Evolutionary conservation across 2,888 invertebrate genomes (phyloP).

Genomic region (Mycogona germanica): DNA sequence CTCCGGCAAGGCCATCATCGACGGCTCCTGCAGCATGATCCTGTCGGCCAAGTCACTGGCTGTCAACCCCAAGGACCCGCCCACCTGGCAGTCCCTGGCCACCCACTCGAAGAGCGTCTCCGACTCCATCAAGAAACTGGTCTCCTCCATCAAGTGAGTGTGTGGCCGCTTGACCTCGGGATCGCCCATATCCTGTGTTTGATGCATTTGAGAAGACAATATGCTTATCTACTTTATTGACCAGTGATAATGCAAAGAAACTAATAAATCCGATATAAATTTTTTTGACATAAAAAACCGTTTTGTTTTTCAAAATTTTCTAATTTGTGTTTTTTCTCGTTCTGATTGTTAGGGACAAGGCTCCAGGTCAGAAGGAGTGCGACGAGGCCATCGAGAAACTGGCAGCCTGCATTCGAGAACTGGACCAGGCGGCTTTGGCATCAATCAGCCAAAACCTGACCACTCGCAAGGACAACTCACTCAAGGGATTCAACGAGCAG

Average conservation of each 20-base stretch:
- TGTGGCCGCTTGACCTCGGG: too few relatives aligned
- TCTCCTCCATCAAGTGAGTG: slow-evolving; percentile 69
- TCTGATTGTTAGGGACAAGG: slow-evolving; percentile 57
- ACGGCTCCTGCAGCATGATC: slow-evolving; percentile 82
- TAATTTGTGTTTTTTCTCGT: slow-evolving; percentile 14
- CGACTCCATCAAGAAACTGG: slow-evolving; percentile 88
- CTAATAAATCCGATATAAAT: too few relatives aligned
- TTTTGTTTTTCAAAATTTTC: background rate
- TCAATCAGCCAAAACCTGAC: slow-evolving; percentile 69
- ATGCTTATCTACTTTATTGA: too few relatives aligned
- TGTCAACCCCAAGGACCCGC: slow-evolving; percentile 75
- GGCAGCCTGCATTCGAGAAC: slow-evolving; percentile 56
- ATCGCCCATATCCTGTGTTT: too few relatives aligned
- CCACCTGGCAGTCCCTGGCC: slow-evolving; percentile 89
- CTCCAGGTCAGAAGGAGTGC: slow-evolving; percentile 93
- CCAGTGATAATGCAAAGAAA: too few relatives aligned
- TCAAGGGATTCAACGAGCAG: slow-evolving; percentile 63
- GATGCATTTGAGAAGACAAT: too few relatives aligned
- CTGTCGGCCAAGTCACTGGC: slow-evolving; percentile 79
- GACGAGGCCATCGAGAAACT: slow-evolving; percentile 67
- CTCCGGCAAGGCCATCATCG: slow-evolving; percentile 63
- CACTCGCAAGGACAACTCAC: slow-evolving; percentile 54
- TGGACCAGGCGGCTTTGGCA: slow-evolving; percentile 77
- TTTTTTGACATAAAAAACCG: background rate
- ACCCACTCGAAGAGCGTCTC: slow-evolving; percentile 90